A percentile compares a stretch with the other conserved stretches of the same genome.
Evolutionary conservation across 2,888 invertebrate species (phyloP).

Genomic region (Clivina fossor): DNA sequence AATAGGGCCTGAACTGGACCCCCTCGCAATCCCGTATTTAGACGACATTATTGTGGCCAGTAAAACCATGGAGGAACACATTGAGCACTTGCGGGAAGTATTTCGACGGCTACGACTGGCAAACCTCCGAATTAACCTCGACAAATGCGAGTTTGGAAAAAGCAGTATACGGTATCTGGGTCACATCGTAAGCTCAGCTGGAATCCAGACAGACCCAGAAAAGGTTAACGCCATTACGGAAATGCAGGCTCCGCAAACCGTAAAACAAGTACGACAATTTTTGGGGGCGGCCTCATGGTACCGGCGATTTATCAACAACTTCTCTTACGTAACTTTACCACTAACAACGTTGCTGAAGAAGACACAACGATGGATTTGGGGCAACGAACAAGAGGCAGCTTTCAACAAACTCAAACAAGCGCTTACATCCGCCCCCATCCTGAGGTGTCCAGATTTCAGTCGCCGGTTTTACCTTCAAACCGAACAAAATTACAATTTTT

Average conservation of each 20-base stretch:
- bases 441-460: slow-evolving; percentile 37
- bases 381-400: slow-evolving; percentile 35
- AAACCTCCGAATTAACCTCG: slow-evolving; percentile 32
- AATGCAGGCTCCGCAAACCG: neutral
- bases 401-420: slow-evolving; percentile 34
- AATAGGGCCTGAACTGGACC: slow-evolving; percentile 42
- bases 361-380: slow-evolving; percentile 34
- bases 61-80: slow-evolving; percentile 30
- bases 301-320: slow-evolving; percentile 9
- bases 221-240: slow-evolving; percentile 33
- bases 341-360: slow-evolving; percentile 4
- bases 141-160: slow-evolving; percentile 39
- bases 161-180: slow-evolving; percentile 36
- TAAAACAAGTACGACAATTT: slow-evolving; percentile 33
- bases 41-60: slow-evolving; percentile 41
- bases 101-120: slow-evolving; percentile 35
- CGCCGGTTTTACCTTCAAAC: slow-evolving; percentile 29
- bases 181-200: slow-evolving; percentile 24
- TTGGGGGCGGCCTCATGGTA: slow-evolving; percentile 28
- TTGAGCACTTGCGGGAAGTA: slow-evolving; percentile 32
- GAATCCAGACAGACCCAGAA: slow-evolving; percentile 21
- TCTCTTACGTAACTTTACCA: neutral
- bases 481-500: no score
- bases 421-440: slow-evolving; percentile 32
- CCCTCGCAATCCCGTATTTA: slow-evolving; percentile 37